Conservation (phyloP, 2,797 vertebrate genomes). For the Hemitrygon akajei region DNA sequence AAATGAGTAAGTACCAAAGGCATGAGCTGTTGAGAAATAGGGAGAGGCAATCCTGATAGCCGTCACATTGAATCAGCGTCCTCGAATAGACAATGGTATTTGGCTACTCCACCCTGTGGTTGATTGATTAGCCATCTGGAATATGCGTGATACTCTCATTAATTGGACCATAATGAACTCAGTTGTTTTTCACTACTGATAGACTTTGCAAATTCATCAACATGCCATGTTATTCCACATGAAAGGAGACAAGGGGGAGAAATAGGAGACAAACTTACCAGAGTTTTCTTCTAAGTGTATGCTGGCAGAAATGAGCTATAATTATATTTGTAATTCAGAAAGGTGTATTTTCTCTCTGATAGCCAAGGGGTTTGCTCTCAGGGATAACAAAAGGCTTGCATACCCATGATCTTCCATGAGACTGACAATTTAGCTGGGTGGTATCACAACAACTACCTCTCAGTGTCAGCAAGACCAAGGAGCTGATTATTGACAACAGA, state of each 20-base stretch:
- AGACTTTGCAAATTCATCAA: not conserved
- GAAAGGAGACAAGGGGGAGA: not conserved
- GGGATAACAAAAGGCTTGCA: not conserved
- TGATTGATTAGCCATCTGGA: not conserved
- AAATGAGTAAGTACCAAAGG: not conserved
- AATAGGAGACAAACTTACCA: too few species aligned
- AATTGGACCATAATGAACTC: not conserved
- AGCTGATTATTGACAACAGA: too few species aligned
- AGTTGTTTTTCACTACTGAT: not conserved
- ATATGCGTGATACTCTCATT: not conserved
- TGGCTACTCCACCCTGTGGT: not conserved
- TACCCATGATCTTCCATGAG: not conserved
- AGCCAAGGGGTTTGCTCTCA: not conserved
- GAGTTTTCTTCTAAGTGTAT: too few species aligned
- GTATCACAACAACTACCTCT: too few species aligned
- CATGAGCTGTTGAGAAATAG: conserved; percentile 25
- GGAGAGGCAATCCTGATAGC: not conserved
- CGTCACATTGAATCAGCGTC: not conserved
- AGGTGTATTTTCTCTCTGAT: not conserved
- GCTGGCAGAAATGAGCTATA: not conserved
- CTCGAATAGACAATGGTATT: not conserved
- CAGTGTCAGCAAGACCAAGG: too few species aligned
- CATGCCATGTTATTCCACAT: not conserved
- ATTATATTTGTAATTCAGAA: not conserved
- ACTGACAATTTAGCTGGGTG: too few species aligned